Base-by-base conservation (phyloP, 92 coral and sea anemone species). In the Palythoa heliodiscus region DNA sequence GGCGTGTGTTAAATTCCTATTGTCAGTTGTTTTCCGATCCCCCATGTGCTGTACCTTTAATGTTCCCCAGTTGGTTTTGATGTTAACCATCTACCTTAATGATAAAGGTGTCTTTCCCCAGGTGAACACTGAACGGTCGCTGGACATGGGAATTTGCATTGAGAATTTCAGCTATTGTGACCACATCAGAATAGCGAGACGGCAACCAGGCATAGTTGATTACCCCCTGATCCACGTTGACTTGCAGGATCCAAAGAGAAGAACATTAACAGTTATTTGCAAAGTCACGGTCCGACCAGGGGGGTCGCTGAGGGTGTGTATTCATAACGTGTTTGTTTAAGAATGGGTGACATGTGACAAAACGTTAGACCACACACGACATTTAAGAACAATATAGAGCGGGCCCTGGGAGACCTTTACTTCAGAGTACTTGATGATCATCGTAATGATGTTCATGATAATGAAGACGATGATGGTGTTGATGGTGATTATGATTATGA, bases 161-260 rank as follows among this genome's bases (percentile, higher is more conserved):
- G 99, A 97, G 81, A 94, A 97, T 83, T 97, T 97, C 83, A 86
- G 91, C 48, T 84, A 82, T 24, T 92, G 98, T 77, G 99, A 97
- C 52, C 87, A 89, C 70, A 84, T 97, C 58, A 90, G 93, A 19
- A 91, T 97, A 50, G 83, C 88, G 48, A 95, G 93, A 71, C 88
- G 95, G 15, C 83, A 79, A 40, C 61, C 83, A 64, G 90, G 93
- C n/a, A 53, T 93, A 20, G 52, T 73, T n/a, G 95, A 95, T 64
- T 94, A 92, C 64, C 91, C 94, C 78, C 89, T 95, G 67, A 82
- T 87, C 29, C 93, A 92, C 54, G 95, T 97, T 48, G 98, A 93
- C 48, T 73, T 97, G 47, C 94, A 88, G 77, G 99, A 97, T 83
- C 87, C 91, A 13, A 88, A 88, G 82, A 89, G 90, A 38, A 76